Evolutionary conservation across 2,888 invertebrate genomes (phyloP), one percentile per base, ranked within the genome.

Genomic region (Lasioglossum leucozonium): DNA sequence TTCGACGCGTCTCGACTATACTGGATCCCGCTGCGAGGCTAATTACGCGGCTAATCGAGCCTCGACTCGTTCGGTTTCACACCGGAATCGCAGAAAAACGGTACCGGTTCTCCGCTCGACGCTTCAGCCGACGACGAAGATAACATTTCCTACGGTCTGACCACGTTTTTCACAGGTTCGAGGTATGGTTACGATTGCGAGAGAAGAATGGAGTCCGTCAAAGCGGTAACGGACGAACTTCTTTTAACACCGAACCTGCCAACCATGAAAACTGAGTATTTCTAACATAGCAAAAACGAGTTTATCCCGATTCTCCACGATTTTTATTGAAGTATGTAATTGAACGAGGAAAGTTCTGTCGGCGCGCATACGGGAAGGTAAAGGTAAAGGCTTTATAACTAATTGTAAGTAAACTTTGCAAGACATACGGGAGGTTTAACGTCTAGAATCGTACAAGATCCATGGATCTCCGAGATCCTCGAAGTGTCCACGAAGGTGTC

Each of bases 11-110:
- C 44, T 34, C 30, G 72, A 30, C 44, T 26, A 40, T 51, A 22
- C 18, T 0, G 65, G 65, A 30, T 30, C 34, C 65, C 18, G 30
- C 16, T 65, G 65, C 30, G 34, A 34, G 30, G 65, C 34, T 65
- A 65, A 65, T 65, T 65, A 65, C 65, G 18, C 34, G 65, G 65
- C 34, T 65, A 65, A 65, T 65, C 22, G 65, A 65, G 65, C 30
- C 34, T 22, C 65, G 65, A 34, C 10, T 65, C 65, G 65, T 34
- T 65, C 65, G 34, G 30, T 65, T 65, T 65, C 65, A 34, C 34
- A 51, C 34, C 65, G 65, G 65, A 65, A 65, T 65, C 13, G 65
- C 18, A 65, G 65, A 34, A 65, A 30, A 18, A 16, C 65, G 30
- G 65, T 10, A 34, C 30, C 58, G 58, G 2, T 62, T 40, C 40